These are phyloP conservation scores for Ceratotherium simum DNA, from an alignment of 2,113 vertebrate species.

Conservation along the genomic window DNA sequence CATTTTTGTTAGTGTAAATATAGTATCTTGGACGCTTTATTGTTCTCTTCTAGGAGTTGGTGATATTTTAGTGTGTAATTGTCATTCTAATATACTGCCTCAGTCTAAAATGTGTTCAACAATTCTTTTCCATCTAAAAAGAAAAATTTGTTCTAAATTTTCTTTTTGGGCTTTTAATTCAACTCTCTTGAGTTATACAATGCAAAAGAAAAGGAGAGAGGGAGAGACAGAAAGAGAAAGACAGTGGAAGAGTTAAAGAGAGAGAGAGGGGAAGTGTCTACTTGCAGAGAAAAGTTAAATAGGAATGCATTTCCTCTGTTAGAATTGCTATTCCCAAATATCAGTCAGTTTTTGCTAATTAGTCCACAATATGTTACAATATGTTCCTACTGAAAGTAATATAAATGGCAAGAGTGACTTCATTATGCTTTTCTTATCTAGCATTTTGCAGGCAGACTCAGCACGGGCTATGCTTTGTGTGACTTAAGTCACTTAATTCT, in stretches of 20 bases:
- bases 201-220: neutral
- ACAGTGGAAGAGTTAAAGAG: neutral
- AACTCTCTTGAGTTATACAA: neutral
- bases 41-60: neutral
- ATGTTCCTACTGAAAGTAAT: neutral
- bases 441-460: no score
- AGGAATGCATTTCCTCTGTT: neutral
- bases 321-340: neutral
- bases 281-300: neutral
- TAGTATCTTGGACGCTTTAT: neutral
- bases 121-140: neutral
- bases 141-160: neutral
- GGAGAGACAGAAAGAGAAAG: neutral
- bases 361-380: rapidly evolving
- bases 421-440: neutral
- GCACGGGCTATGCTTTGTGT: neutral
- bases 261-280: neutral
- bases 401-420: neutral
- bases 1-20: neutral
- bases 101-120: neutral
- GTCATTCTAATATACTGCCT: neutral
- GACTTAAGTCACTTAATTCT: neutral
- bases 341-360: neutral
- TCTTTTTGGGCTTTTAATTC: neutral
- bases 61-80: neutral